These are phyloP conservation scores for Bovichtus variegatus DNA, from an alignment of 2,797 vertebrate species.

Conservation along the genomic window DNA sequence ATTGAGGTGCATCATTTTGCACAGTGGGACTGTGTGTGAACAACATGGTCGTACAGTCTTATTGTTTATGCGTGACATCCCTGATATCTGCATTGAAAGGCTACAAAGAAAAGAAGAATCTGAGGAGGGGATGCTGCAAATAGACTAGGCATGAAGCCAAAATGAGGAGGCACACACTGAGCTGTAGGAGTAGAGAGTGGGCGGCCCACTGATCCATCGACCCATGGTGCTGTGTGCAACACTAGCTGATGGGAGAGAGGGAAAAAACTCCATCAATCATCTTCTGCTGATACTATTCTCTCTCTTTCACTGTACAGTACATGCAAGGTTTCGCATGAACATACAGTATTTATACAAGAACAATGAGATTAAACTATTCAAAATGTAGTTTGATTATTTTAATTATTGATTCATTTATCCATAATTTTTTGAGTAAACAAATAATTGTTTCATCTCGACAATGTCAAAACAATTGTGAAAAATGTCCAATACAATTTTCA, in stretches of 20 bases:
- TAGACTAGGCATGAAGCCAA: conserved; percentile 78
- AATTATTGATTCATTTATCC: background rate
- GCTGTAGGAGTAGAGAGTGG: conserved; percentile 75
- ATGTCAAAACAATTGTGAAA: background rate
- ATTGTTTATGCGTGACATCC: conserved; percentile 64
- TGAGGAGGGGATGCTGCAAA: conserved; percentile 78
- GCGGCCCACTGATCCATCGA: conserved; percentile 77
- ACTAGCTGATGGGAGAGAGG: conserved; percentile 50
- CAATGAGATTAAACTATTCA: background rate
- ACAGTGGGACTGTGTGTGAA: conserved; percentile 54
- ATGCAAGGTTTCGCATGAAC: background rate
- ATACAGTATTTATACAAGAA: background rate
- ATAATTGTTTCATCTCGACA: background rate
- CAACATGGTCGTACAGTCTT: conserved; percentile 58
- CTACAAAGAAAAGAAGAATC: conserved; percentile 75
- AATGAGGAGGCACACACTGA: conserved; percentile 75
- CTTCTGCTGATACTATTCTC: conserved; percentile 38
- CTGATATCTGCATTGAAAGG: conserved; percentile 67
- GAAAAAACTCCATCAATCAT: conserved; percentile 40
- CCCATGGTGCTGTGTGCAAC: conserved; percentile 73
- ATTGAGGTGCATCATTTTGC: conserved; percentile 57
- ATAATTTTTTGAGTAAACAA: background rate
- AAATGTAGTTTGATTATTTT: background rate
- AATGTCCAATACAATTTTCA: background rate
- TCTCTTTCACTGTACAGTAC: conserved; percentile 18